These are phyloP conservation scores for Taenioides sp. DNA, from an alignment of 2,797 vertebrate species.

Conservation along the genomic window DNA sequence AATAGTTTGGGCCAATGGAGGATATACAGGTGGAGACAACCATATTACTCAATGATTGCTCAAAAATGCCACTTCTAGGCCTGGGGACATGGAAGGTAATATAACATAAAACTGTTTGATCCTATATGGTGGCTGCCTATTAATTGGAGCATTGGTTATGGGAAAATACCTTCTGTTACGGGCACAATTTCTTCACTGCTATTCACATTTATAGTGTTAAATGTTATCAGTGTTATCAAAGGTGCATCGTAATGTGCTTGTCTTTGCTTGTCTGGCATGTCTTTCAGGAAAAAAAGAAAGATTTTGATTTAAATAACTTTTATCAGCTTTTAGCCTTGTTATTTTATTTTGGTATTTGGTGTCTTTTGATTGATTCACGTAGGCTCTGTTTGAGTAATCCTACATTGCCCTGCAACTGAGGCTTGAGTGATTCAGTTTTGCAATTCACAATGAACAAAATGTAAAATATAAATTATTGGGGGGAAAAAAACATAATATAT, in stretches of 20 bases:
- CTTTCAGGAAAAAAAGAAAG: background rate
- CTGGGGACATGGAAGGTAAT: slow-evolving; percentile 80
- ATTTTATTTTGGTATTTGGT: no score
- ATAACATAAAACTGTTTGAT: background rate
- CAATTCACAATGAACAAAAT: no score
- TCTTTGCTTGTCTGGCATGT: background rate
- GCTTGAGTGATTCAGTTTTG: no score
- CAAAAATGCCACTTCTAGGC: slow-evolving; percentile 75
- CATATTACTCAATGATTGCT: slow-evolving; percentile 72
- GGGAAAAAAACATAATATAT: no score
- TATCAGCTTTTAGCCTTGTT: no score
- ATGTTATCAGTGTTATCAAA: background rate
- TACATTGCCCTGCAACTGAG: no score
- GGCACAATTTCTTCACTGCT: background rate
- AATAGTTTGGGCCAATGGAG: slow-evolving; percentile 26
- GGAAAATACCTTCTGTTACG: background rate
- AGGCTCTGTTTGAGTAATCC: no score
- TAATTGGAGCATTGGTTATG: background rate
- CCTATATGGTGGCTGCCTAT: background rate
- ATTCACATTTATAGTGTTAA: background rate
- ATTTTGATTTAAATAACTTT: background rate
- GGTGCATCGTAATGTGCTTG: background rate
- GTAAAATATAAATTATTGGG: no score
- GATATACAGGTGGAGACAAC: slow-evolving; percentile 39
- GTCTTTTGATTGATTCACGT: no score